A percentile compares a stretch with the other conserved stretches of the same genome.
Evolutionary conservation across 2,888 invertebrate genomes (phyloP).

Genomic region (Rotaria macrura): DNA sequence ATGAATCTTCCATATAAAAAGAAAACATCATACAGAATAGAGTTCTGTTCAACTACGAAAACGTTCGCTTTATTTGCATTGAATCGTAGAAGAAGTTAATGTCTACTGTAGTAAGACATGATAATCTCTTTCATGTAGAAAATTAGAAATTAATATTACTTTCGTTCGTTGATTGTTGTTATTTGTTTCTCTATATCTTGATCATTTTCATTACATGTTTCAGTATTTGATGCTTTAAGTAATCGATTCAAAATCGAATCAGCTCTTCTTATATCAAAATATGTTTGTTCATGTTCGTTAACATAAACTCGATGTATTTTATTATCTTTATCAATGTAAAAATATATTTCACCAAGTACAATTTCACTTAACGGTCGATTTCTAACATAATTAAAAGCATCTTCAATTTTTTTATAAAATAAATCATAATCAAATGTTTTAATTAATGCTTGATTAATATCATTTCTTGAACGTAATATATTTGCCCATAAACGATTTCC

Average conservation of each 20-base stretch:
- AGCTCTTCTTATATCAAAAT: background rate
- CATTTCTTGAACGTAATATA: background rate
- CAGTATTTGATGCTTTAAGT: background rate
- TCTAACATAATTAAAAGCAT: background rate
- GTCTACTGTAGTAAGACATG: no score
- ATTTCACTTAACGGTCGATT: background rate
- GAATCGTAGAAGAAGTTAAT: no score
- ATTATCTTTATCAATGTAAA: background rate
- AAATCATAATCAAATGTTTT: background rate
- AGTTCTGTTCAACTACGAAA: no score
- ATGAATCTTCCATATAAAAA: no score
- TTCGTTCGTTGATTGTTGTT: background rate
- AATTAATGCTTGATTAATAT: background rate
- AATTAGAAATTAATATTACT: background rate
- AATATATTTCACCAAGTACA: background rate
- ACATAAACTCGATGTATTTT: background rate
- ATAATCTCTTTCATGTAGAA: no score
- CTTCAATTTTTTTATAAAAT: background rate
- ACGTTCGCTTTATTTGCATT: no score
- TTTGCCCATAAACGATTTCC: constrained; percentile 1
- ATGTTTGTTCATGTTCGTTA: background rate
- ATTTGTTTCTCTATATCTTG: background rate
- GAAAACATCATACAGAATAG: no score
- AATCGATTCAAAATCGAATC: constrained; percentile 10
- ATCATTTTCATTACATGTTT: background rate